Conservation (phyloP, 2,797 vertebrate genomes). For the Mycteria americana region DNA sequence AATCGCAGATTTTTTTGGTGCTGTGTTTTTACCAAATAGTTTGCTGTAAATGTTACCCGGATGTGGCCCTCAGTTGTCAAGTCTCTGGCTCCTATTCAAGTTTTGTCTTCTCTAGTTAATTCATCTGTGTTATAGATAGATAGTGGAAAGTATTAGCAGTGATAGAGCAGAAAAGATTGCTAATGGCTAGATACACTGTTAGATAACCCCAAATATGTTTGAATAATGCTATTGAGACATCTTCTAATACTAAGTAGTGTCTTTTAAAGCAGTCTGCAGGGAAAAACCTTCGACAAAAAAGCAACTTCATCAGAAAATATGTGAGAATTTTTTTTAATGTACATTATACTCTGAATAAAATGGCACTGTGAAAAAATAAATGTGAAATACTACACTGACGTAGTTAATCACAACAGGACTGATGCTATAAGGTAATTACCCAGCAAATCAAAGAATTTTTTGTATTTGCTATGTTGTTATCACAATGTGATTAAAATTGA, state of each 20-base stretch:
- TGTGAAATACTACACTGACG: not conserved
- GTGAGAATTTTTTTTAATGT: not conserved
- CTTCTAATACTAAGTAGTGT: not conserved
- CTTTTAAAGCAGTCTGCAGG: not conserved
- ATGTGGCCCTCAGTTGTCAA: not conserved
- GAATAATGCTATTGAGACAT: not conserved
- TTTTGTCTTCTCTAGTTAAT: not conserved
- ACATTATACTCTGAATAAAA: not conserved
- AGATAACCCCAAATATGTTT: not conserved
- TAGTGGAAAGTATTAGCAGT: not conserved
- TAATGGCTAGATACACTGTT: not conserved
- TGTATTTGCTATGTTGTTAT: not conserved
- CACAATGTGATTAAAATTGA: not conserved
- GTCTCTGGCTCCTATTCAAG: not conserved
- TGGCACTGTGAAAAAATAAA: not conserved
- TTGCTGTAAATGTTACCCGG: not conserved
- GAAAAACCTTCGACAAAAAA: not conserved
- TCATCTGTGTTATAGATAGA: not conserved
- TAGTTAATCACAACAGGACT: not conserved
- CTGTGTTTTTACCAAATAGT: not conserved
- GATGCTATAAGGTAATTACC: not conserved
- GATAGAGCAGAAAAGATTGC: not conserved
- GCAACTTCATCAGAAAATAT: not conserved
- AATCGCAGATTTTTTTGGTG: not conserved
- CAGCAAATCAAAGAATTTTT: not conserved